Conservation (phyloP, 1,140 invertebrate species). For the Penaeus japonicus region DNA sequence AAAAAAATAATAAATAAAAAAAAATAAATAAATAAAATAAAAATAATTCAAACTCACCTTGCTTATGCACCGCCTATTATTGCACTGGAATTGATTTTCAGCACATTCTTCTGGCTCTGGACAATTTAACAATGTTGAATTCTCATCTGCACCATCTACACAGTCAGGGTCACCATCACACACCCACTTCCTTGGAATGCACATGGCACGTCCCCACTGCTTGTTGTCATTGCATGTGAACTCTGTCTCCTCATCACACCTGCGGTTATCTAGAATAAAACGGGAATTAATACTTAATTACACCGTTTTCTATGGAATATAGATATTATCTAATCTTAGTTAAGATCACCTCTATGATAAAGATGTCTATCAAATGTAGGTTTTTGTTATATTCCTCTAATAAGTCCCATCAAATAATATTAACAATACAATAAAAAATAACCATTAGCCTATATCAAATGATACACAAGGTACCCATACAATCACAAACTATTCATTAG, state of each 20-base stretch:
- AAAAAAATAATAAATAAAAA: background rate
- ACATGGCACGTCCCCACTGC: constrained; percentile 88
- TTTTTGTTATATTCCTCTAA: too few species aligned
- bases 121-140: constrained; percentile 81
- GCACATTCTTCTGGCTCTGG: constrained; percentile 80
- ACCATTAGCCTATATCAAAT: background rate
- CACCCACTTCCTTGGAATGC: constrained; percentile 92
- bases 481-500: too few species aligned
- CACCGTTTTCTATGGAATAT: too few species aligned
- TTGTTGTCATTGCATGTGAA: constrained; percentile 91
- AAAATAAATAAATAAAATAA: background rate
- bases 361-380: background rate
- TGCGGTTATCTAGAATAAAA: constrained; percentile 75
- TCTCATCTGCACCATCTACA: constrained; percentile 96
- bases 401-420: too few species aligned
- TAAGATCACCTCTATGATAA: too few species aligned
- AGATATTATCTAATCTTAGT: too few species aligned
- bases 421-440: too few species aligned
- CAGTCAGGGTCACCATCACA: constrained; percentile 97
- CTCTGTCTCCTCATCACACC: constrained; percentile 90
- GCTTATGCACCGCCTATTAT: constrained; percentile 87
- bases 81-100: constrained; percentile 89
- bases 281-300: background rate
- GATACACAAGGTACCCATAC: constrained; percentile 1
- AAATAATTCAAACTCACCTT: constrained; percentile 64